Evolutionary conservation across 2,113 vertebrate species (phyloP), one percentile per base, ranked within the genome.

Genomic region (Polypterus senegalus): DNA sequence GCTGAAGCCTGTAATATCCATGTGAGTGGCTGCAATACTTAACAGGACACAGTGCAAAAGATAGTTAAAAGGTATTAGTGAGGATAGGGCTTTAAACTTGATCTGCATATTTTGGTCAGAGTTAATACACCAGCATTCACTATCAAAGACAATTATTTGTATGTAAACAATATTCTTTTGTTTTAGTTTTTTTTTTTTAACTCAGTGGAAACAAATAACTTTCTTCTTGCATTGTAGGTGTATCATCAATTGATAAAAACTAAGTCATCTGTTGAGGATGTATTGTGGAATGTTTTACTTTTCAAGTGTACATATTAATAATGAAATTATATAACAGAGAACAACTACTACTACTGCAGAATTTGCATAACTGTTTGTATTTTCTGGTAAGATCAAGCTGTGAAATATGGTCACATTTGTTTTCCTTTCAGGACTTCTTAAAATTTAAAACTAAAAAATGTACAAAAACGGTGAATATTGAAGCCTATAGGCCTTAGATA

Each of bases 61-160:
- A 77, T 78, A 77, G 79, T 66, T 73, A 80, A 74, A 62, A 75
- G 67, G 74, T 73, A 69, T 76, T 76, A 68, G 62, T 45, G 57
- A 51, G 68, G 79, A 78, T 74, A 84, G 81, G 80, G 83, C 83
- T 86, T 82, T 74, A 80, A 66, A 81, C 82, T 88, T 83, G 81
- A 79, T 85, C 83, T 85, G 70, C 74, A 76, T 84, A 84, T 73
- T 11, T 71, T 78, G 85, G 84, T 82, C 82, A 81, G n/a, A 83
- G 81, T 74, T 70, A 79, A 72, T 74, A 86, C 88, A 88, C 86
- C 86, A 89, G 86, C 85, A 87, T 75, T 77, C 78, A 80, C 82
- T 83, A 85, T 83, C 84, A 75, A 78, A 69, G 79, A 83, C 82
- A 85, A 83, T 81, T 79, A 86, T 90, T 89, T 88, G 79, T 88